Evolutionary conservation across 2,113 vertebrate genomes (phyloP).

Genomic region (Labeo rohita): DNA sequence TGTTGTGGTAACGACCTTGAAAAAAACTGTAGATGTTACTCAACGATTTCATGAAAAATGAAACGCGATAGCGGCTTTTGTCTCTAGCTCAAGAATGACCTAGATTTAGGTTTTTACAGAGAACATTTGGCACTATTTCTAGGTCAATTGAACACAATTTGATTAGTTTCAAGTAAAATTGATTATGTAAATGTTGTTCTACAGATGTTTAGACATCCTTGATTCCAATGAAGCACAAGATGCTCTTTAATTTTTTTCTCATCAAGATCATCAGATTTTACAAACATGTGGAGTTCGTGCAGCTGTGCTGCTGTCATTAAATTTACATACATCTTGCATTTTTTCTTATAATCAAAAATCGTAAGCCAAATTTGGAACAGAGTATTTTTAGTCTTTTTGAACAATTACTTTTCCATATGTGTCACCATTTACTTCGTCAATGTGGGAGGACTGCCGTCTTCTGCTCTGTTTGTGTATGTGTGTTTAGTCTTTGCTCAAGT

Average conservation of each 20-base stretch:
- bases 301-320: background rate
- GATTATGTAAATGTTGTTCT: background rate
- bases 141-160: background rate
- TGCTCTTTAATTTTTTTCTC: background rate
- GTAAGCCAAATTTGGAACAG: background rate
- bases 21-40: background rate
- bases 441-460: constrained; percentile 25
- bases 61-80: constrained; percentile 6
- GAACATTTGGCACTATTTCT: constrained; percentile 6
- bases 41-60: constrained; percentile 61
- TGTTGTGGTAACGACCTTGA: background rate
- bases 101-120: constrained; percentile 9
- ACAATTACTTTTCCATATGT: constrained; percentile 16
- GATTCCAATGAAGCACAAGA: background rate
- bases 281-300: background rate
- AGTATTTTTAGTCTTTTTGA: constrained; percentile 9
- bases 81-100: constrained; percentile 1
- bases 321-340: background rate
- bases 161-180: background rate
- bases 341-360: background rate
- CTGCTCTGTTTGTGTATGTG: constrained; percentile 53
- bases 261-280: background rate
- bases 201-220: background rate
- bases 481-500: constrained; percentile 61
- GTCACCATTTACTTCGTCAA: background rate